Conservation (phyloP, 2,888 invertebrate genomes). For the Pachydiplax longipennis region DNA sequence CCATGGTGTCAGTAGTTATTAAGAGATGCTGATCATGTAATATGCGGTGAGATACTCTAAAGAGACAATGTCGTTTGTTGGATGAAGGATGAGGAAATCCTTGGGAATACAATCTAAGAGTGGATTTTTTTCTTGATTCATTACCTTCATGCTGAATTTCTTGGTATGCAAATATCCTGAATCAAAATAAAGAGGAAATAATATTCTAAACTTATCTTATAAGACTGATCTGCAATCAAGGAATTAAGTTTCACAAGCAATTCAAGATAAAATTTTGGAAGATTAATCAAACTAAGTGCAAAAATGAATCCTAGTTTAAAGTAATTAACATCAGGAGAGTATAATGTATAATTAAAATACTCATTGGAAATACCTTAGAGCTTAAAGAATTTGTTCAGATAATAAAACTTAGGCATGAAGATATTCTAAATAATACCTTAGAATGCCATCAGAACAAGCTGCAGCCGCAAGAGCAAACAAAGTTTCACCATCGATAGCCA, state of each 20-base stretch:
- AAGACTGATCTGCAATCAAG: too few species aligned
- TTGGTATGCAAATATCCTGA: slow-evolving; percentile 53
- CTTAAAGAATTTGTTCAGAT: not conserved
- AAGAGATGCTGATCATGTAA: not conserved
- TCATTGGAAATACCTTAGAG: too few species aligned
- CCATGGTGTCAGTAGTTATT: not conserved
- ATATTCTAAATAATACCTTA: slow-evolving; percentile 60
- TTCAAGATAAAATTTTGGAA: too few species aligned
- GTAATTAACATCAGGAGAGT: too few species aligned
- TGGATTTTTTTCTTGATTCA: not conserved
- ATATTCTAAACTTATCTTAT: not conserved
- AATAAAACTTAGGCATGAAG: slow-evolving; percentile 10
- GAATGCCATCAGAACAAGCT: slow-evolving; percentile 78
- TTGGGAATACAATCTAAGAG: not conserved
- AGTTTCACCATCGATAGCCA: slow-evolving; percentile 51
- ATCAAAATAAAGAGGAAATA: slow-evolving; percentile 49
- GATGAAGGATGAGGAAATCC: not conserved
- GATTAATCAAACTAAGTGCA: too few species aligned
- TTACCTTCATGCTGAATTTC: not conserved
- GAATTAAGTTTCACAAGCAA: too few species aligned
- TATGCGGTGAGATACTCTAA: not conserved
- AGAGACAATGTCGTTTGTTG: not conserved
- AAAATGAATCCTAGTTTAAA: not conserved
- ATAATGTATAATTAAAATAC: too few species aligned
- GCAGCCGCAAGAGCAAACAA: slow-evolving; percentile 63